Percentiles rank a stretch among this genome's conserved stretches.
phyloP scores from a whole-genome alignment of 2,797 vertebrate genomes.

The Rachycentron canadum region DNA sequence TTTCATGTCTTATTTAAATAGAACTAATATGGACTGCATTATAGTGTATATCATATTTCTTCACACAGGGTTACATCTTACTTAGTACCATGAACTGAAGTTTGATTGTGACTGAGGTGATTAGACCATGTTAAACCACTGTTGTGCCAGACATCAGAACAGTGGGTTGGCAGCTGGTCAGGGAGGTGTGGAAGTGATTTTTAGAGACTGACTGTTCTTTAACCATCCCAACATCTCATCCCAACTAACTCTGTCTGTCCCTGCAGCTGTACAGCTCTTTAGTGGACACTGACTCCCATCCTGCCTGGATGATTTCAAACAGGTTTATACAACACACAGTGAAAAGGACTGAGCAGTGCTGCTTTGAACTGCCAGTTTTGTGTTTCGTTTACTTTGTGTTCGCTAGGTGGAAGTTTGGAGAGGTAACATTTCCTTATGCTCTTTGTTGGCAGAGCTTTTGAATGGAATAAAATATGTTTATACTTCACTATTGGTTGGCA shows the following conservation, averaged over 20 bases:
- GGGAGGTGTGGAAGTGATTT: background rate
- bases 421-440: constrained; percentile 47
- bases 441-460: constrained; percentile 50
- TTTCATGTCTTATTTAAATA: constrained; percentile 1
- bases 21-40: background rate
- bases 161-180: constrained; percentile 23
- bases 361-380: constrained; percentile 19
- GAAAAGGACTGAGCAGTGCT: background rate
- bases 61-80: background rate
- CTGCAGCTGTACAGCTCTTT: background rate
- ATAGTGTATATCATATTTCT: background rate
- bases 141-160: constrained; percentile 35
- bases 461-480: constrained; percentile 54
- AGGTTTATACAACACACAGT: background rate
- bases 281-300: background rate
- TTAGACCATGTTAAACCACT: constrained; percentile 18
- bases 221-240: constrained; percentile 9
- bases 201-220: background rate
- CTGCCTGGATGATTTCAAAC: background rate
- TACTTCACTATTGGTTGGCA: constrained; percentile 38
- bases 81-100: background rate
- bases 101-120: background rate
- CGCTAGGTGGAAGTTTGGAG: constrained; percentile 61
- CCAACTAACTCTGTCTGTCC: background rate
- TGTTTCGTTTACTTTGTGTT: constrained; percentile 47